These are phyloP conservation scores for Rotaria sp. DNA, from an alignment of 2,888 invertebrate genomes.

Conservation along the genomic window DNA sequence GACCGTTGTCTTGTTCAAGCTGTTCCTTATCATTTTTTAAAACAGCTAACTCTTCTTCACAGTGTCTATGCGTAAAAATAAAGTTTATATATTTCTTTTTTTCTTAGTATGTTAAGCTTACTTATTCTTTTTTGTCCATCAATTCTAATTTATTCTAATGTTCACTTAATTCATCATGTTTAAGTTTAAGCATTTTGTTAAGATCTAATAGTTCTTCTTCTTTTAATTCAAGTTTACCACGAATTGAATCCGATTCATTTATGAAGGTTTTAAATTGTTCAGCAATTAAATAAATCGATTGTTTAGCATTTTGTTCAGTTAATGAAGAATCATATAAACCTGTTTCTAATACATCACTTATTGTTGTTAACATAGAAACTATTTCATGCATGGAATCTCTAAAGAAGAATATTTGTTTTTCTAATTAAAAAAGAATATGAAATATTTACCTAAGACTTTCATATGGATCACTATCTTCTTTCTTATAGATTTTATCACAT, in stretches of 20 bases:
- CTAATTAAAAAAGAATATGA: background rate
- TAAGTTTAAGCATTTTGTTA: constrained; percentile 74
- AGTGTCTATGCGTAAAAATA: background rate
- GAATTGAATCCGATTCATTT: constrained; percentile 75
- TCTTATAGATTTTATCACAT: constrained; percentile 62
- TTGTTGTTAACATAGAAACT: constrained; percentile 43
- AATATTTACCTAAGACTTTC: constrained; percentile 48
- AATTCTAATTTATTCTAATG: constrained; percentile 76
- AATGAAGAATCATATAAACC: constrained; percentile 30
- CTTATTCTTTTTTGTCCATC: constrained; percentile 81
- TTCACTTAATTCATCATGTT: constrained; percentile 59
- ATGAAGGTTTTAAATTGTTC: constrained; percentile 81
- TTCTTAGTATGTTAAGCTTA: constrained; percentile 44
- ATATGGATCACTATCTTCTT: constrained; percentile 56
- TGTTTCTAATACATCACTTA: constrained; percentile 43
- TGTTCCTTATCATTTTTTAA: constrained; percentile 87
- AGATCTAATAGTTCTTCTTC: constrained; percentile 86
- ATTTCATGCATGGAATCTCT: constrained; percentile 48
- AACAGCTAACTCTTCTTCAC: constrained; percentile 78
- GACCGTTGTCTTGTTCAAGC: constrained; percentile 77
- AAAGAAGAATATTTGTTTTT: constrained; percentile 33
- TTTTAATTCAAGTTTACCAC: constrained; percentile 80
- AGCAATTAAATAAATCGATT: constrained; percentile 64
- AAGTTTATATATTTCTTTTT: too few species aligned
- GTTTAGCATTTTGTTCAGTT: constrained; percentile 57